Conservation (phyloP, 1,140 invertebrate species). For the Stratiolaelaps scimitus region DNA sequence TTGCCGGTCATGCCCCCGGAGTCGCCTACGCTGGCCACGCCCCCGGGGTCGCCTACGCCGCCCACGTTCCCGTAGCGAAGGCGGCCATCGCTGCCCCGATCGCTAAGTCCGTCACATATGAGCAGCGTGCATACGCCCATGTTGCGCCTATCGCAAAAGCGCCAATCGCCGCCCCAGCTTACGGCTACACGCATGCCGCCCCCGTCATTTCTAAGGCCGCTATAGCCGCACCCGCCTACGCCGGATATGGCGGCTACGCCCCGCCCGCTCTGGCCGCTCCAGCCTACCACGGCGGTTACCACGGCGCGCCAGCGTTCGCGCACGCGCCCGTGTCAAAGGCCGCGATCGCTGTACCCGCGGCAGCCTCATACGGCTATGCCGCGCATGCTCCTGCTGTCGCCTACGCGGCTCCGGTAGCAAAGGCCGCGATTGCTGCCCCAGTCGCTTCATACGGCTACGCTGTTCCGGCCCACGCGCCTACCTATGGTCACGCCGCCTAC, state of each 20-base stretch:
- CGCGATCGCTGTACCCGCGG: background rate
- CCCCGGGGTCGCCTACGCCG: background rate
- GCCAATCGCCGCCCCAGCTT: conserved; percentile 5
- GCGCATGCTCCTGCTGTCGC: background rate
- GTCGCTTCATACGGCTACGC: conserved; percentile 10
- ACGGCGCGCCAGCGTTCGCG: background rate
- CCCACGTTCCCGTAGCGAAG: background rate
- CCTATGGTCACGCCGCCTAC: conserved; percentile 1
- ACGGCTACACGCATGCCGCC: conserved; percentile 4
- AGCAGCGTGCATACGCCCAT: background rate
- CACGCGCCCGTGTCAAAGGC: conserved; percentile 2
- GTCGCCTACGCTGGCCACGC: background rate
- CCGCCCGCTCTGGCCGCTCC: background rate
- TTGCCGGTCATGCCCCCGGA: background rate
- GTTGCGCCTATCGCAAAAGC: conserved; percentile 4
- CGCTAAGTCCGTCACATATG: conserved; percentile 18
- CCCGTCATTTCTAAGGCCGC: background rate
- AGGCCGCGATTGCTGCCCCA: conserved; percentile 1
- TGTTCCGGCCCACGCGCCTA: background rate
- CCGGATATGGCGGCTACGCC: background rate
- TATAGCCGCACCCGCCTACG: background rate
- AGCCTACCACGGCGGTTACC: background rate
- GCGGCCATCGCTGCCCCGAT: background rate
- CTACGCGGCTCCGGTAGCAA: background rate
- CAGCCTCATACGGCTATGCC: conserved; percentile 13